Evolutionary conservation across 2,113 vertebrate species (phyloP).

Genomic region (Perca fluviatilis): DNA sequence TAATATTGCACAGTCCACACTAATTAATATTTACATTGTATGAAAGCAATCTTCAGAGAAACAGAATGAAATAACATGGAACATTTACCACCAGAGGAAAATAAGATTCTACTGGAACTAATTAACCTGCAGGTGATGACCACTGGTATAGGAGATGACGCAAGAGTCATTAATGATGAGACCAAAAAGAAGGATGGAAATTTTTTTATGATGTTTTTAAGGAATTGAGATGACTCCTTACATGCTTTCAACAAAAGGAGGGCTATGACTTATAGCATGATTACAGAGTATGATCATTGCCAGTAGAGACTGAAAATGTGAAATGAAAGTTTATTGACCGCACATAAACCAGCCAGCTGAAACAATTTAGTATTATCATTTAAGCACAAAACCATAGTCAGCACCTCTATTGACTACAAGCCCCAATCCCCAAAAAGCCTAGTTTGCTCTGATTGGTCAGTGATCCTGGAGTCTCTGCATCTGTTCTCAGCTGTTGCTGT

Average conservation of each 20-base stretch:
- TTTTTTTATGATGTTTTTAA: constrained; percentile 16
- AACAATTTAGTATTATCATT: neutral
- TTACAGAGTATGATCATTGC: neutral
- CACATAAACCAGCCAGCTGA: constrained; percentile 16
- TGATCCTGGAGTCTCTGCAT: too few relatives aligned
- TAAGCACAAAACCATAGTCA: neutral
- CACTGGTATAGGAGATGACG: constrained; percentile 2
- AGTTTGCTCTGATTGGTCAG: too few relatives aligned
- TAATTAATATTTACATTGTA: constrained; percentile 32
- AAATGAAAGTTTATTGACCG: neutral
- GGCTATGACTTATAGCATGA: neutral
- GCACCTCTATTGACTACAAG: neutral
- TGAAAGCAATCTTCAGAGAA: constrained; percentile 6
- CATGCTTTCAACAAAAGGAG: constrained; percentile 4
- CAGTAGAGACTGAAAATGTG: neutral
- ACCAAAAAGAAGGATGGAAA: neutral
- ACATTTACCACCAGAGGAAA: constrained; percentile 10
- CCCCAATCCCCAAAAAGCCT: too few relatives aligned
- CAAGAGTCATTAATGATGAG: constrained; percentile 9
- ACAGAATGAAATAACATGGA: neutral
- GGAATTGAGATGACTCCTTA: constrained; percentile 16
- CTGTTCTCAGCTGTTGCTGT: too few relatives aligned
- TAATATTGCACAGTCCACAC: neutral
- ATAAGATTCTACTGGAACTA: neutral
- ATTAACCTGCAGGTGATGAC: constrained; percentile 19